Percentiles rank a stretch among this genome's conserved stretches.
Conservation (phyloP, 2,797 vertebrate genomes). For the Choloepus didactylus region DNA sequence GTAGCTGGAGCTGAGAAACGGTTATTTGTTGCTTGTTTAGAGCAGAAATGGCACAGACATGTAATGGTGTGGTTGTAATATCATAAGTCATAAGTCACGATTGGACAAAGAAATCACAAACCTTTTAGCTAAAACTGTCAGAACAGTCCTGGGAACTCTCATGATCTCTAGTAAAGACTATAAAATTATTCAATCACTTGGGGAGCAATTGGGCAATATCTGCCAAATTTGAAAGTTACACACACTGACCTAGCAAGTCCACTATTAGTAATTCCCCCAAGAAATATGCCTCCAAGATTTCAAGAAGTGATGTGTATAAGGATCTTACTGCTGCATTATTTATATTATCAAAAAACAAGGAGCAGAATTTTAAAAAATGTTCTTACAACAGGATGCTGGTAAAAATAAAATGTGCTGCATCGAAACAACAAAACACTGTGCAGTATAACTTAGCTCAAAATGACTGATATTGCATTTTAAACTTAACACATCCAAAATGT, state of each 20-base stretch:
- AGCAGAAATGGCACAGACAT: not conserved
- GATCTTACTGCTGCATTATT: not conserved
- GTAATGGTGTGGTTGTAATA: not conserved
- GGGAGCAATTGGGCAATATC: not conserved
- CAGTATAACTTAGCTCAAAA: not conserved
- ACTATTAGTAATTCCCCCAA: not conserved
- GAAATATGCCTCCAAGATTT: not conserved
- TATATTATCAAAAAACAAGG: not conserved
- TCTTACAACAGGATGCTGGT: not conserved
- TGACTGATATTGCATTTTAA: not conserved
- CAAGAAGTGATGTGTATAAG: constrained; percentile 2
- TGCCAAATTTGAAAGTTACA: not conserved
- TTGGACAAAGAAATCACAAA: not conserved
- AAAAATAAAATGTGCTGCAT: not conserved
- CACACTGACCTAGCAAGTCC: not conserved
- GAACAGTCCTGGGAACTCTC: not conserved
- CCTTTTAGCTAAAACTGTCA: not conserved
- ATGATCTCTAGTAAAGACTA: not conserved
- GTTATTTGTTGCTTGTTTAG: not conserved
- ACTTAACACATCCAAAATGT: not conserved
- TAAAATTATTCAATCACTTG: not conserved
- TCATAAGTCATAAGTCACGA: not conserved
- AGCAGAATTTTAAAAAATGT: not conserved
- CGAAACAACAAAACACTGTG: not conserved
- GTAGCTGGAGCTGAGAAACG: not conserved